Conservation (phyloP, 2,113 vertebrate species). For the Phrynosoma blainvillii region DNA sequence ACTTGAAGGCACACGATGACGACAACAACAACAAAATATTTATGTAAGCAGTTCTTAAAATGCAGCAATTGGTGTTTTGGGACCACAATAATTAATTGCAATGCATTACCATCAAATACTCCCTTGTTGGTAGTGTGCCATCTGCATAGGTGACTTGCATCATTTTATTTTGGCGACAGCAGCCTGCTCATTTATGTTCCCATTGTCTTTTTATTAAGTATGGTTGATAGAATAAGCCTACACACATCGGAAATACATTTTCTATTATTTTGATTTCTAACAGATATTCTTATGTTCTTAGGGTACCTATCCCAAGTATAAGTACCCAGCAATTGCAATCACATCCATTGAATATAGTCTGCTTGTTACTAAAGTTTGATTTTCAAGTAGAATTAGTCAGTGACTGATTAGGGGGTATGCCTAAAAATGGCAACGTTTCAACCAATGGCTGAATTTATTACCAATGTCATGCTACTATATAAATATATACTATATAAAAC, state of each 20-base stretch:
- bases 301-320: slow-evolving; percentile 22
- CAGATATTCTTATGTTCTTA: slow-evolving; percentile 6
- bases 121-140: slow-evolving; percentile 14
- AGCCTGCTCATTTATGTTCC: neutral
- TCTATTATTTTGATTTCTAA: neutral
- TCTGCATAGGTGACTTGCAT: slow-evolving; percentile 8
- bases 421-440: neutral
- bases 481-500: neutral
- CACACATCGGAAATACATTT: slow-evolving; percentile 29
- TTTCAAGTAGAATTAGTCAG: slow-evolving; percentile 47
- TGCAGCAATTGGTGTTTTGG: neutral
- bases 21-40: neutral
- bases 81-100: neutral
- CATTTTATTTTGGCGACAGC: slow-evolving; percentile 17
- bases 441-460: neutral
- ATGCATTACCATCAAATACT: neutral
- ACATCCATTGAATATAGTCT: slow-evolving; percentile 44
- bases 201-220: slow-evolving; percentile 47
- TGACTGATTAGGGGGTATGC: neutral
- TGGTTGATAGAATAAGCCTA: slow-evolving; percentile 48
- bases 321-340: slow-evolving; percentile 55
- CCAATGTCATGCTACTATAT: neutral
- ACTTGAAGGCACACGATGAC: no score
- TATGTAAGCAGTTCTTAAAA: slow-evolving; percentile 1
- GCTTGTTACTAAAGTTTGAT: slow-evolving; percentile 30